Percentiles rank a stretch among this genome's conserved stretches.
Evolutionary conservation across 2,797 vertebrate species (phyloP).

Genomic region (Oceanodroma leucorhoa): DNA sequence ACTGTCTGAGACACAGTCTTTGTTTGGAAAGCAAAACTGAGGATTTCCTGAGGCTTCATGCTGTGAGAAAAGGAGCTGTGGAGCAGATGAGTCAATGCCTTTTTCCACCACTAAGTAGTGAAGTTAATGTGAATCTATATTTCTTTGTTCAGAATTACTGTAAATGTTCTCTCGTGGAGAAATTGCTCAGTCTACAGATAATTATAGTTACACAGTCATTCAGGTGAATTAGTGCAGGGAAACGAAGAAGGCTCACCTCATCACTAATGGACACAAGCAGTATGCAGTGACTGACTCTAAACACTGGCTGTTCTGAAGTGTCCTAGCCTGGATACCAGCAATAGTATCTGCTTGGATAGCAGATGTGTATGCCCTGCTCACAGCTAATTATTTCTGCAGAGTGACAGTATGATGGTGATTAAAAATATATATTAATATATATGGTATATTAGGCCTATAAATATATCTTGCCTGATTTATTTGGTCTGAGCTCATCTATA

Average conservation of each 20-base stretch:
- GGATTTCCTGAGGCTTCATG: not conserved
- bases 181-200: not conserved
- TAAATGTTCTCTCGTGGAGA: not conserved
- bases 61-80: not conserved
- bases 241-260: not conserved
- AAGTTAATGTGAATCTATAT: not conserved
- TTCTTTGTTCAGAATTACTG: conserved; percentile 20
- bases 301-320: not conserved
- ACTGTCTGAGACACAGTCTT: not conserved
- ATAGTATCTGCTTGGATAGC: not conserved
- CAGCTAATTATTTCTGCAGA: conserved; percentile 55
- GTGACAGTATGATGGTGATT: conserved; percentile 57
- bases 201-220: not conserved
- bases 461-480: conserved; percentile 61
- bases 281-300: not conserved
- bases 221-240: conserved; percentile 14
- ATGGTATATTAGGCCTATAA: conserved; percentile 57
- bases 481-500: conserved; percentile 66
- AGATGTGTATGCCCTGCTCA: conserved; percentile 8
- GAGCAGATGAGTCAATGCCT: not conserved
- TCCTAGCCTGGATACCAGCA: not conserved
- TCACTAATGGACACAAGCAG: not conserved
- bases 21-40: not conserved
- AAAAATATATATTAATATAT: conserved; percentile 62
- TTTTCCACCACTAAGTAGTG: not conserved